Percentiles rank a stretch among this genome's conserved stretches.
phyloP scores from a whole-genome alignment of 2,888 invertebrate species.

The Pardosa pseudoannulata region DNA sequence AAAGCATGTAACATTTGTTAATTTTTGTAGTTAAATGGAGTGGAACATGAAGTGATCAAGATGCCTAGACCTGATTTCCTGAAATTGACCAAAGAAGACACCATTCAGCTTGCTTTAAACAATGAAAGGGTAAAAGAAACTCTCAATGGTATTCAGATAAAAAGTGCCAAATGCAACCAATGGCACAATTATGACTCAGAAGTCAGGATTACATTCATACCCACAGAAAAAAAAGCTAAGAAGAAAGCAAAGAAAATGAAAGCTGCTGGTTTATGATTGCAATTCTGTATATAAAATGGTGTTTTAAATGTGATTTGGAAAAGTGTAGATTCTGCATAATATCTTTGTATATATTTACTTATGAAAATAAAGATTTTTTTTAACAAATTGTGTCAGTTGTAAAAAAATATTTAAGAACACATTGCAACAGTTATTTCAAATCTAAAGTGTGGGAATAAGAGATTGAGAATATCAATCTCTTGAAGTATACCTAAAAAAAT shows the following conservation, averaged over 20 bases:
- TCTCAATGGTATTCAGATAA: constrained; percentile 30
- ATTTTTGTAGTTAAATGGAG: constrained; percentile 57
- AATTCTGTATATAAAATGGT: too few relatives aligned
- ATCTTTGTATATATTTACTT: too few relatives aligned
- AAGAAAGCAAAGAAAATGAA: not conserved
- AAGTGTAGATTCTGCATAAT: too few relatives aligned
- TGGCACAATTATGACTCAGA: constrained; percentile 57
- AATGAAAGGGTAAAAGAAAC: constrained; percentile 28
- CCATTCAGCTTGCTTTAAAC: constrained; percentile 34
- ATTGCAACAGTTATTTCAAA: too few relatives aligned
- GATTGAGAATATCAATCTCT: too few relatives aligned
- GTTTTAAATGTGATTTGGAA: too few relatives aligned
- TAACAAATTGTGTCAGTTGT: too few relatives aligned
- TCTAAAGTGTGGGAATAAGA: too few relatives aligned
- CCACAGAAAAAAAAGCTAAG: constrained; percentile 38
- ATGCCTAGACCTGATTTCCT: constrained; percentile 31
- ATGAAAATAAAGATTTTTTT: too few relatives aligned
- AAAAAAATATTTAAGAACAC: too few relatives aligned
- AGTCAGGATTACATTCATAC: constrained; percentile 37
- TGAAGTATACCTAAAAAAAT: too few relatives aligned
- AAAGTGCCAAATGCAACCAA: constrained; percentile 22
- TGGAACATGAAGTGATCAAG: constrained; percentile 25
- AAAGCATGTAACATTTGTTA: too few relatives aligned
- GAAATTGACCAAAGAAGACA: constrained; percentile 37
- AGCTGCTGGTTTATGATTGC: not conserved